Evolutionary conservation across 37 sponge, comb jelly and placozoan genomes (phyloP), one percentile per base, ranked within the genome.

Genomic region (Spongilla lacustris): DNA sequence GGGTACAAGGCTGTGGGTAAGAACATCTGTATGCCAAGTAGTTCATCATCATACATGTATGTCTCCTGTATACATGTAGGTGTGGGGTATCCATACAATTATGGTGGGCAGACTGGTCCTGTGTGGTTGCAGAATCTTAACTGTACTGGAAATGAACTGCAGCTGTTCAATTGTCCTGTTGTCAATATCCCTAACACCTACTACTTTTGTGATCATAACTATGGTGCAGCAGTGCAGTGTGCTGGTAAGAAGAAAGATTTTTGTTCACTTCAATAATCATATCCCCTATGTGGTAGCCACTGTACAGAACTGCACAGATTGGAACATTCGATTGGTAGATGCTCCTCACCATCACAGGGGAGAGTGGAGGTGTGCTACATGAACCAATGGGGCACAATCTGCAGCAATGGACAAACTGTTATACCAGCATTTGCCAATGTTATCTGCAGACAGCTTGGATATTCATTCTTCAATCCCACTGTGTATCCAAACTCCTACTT

Each of bases 1-100:
- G 75, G 75, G 23, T 74, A 74, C 31, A 24, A 74, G 24, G 34
- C 75, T 31, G 33, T 2, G 33, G 75, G 75, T 74, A 31, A 69
- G 70, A 69, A 28, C 5, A 9, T 28, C 70, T 27, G 27, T 24
- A 58, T 58, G 58, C 46, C 46, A 46, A 46, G 46, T 46, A 8
- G 46, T 46, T 46, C 46, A 46, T 46, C 4, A 46, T 46, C 8
- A 46, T 46, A 46, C 46, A 27, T 25, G 9, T 27, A 33, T 17
- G 17, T 73, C 14, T 0, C 13, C n/a, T n/a, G 19, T 19, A 0
- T 73, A 17, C 28, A 26, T 3, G 26, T 21, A 74, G 75, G 75
- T 74, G 75, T 30, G 41, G 6, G 3, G 32, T 0, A 8, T 74
- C 28, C 29, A 32, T 41, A 29, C 27, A 23, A 34, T 6, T 74